A percentile compares a stretch with the other conserved stretches of the same genome.
phyloP scores from a whole-genome alignment of 2,797 vertebrate genomes.

The Glyptemys insculpta region DNA sequence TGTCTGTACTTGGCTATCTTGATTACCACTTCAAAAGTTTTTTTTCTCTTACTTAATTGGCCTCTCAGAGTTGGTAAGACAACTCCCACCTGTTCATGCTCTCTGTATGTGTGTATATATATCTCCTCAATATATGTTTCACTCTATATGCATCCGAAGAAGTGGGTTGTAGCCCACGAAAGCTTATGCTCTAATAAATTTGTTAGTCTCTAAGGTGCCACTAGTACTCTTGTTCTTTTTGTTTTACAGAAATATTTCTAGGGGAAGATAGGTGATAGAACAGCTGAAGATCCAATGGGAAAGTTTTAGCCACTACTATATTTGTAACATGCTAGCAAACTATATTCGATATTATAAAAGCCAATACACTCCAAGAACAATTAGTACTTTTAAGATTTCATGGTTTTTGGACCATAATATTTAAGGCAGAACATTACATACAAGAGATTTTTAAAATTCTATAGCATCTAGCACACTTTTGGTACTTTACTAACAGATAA shows the following conservation, averaged over 20 bases:
- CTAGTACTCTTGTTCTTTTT: no score
- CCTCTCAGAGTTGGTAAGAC: no score
- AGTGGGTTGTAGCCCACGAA: no score
- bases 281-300: not conserved
- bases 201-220: no score
- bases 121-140: no score
- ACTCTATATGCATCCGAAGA: no score
- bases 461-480: not conserved
- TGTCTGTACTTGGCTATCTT: no score
- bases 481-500: not conserved
- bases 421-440: not conserved
- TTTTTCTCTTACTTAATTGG: no score
- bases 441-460: not conserved
- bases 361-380: not conserved
- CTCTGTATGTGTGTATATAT: no score
- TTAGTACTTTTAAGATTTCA: not conserved
- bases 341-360: not conserved
- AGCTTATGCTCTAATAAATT: no score
- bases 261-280: not conserved
- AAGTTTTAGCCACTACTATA: not conserved
- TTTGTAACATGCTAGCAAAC: not conserved
- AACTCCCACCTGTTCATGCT: no score
- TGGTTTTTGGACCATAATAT: not conserved
- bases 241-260: not conserved
- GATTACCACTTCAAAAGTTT: no score